Evolutionary conservation across 2,888 invertebrate species (phyloP).

Genomic region (Xestia rhomboidea): DNA sequence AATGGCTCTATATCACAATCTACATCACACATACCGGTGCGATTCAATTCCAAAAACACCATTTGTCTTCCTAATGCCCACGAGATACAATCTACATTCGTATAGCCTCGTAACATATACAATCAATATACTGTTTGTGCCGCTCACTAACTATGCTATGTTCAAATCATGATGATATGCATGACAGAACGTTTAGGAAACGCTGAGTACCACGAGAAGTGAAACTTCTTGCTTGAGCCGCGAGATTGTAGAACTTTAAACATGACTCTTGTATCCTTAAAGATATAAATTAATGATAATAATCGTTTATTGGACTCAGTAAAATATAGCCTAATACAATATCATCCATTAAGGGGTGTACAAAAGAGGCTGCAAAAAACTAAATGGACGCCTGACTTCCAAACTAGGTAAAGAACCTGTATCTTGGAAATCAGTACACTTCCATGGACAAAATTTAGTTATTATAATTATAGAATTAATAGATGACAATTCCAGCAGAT

Average conservation of each 20-base stretch:
- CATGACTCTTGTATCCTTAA: too few species aligned
- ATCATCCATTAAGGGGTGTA: too few species aligned
- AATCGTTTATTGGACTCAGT: too few species aligned
- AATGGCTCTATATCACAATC: conserved; percentile 10
- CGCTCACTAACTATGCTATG: conserved; percentile 59
- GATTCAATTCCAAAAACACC: conserved; percentile 62
- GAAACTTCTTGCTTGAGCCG: neutral
- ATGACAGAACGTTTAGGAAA: conserved; percentile 16
- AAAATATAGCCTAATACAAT: too few species aligned
- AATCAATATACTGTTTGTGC: conserved; percentile 65
- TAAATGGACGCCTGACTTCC: too few species aligned
- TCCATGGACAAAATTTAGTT: too few species aligned
- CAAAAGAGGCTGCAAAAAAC: too few species aligned
- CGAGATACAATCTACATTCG: conserved; percentile 65
- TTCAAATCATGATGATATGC: conserved; percentile 15
- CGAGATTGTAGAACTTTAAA: neutral
- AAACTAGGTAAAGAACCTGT: too few species aligned
- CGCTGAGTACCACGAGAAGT: neutral
- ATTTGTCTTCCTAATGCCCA: conserved; percentile 66
- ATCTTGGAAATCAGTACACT: too few species aligned
- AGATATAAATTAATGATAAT: too few species aligned
- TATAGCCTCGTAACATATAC: conserved; percentile 70
- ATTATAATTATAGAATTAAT: too few species aligned
- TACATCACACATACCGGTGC: conserved; percentile 16
- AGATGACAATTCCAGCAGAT: too few species aligned